Evolutionary conservation across 2,797 vertebrate species (phyloP), one percentile per base, ranked within the genome.

Genomic region (Alauda arvensis): DNA sequence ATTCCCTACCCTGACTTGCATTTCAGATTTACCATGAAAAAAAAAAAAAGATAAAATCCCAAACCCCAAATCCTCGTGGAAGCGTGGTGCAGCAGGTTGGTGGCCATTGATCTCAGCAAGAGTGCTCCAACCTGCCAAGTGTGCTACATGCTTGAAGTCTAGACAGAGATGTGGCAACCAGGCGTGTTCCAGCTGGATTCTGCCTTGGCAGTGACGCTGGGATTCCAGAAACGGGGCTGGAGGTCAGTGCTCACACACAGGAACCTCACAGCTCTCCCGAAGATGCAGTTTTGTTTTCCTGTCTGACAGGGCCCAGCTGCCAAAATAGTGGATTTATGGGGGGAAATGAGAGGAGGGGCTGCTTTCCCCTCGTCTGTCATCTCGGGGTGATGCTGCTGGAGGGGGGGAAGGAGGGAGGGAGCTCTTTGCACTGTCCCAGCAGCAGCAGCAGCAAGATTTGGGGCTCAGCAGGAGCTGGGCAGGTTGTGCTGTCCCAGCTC

Each of bases 111-210:
- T 87, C 87, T 83, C 39, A 4, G 70, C 71, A 61, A 70, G 90
- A 89, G 52, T 2, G 61, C 77, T 74, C 20, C 25, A 62, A 63
- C 53, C 85, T 92, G 94, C 86, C 94, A 92, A 86, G 51, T 92
- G 84, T 87, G 90, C 55, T 70, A 77, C 3, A 31, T 71, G 88
- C 87, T 77, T 29, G 72, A 52, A 57, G 87, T 91, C 87, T 83
- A 88, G 93, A 88, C 85, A 5, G 63, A 31, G 85, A 83, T 91
- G 93, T 37, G 59, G 88, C 90, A 95, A 91, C 55, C 78, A 23
- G 2, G 14, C 14, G 1, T 31, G 61, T 68, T 82, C 74, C 91
- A 90, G 86, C 84, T 90, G 91, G 82, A 8, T 24, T 79, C 23
- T 10, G 52, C 66, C 83, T 26, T 60, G 12, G 88, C 68, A 88